Percentiles rank a stretch among this genome's conserved stretches.
Evolutionary conservation across 2,888 invertebrate species (phyloP).

Genomic region (Eupithecia vulgata): DNA sequence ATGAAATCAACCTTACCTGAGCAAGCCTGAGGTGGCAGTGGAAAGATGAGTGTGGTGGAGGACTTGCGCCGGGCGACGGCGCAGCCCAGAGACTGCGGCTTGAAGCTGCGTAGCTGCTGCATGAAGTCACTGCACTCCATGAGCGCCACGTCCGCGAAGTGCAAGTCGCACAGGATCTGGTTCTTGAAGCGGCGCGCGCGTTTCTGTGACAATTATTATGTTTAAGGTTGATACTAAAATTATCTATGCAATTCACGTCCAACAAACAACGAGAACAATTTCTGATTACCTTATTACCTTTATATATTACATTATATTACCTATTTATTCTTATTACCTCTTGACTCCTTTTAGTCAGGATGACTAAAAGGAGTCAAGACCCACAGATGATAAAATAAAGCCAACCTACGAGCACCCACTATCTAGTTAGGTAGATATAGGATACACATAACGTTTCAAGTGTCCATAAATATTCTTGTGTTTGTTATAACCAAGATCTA

Average conservation of each 20-base stretch:
- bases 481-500: neutral
- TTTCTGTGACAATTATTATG: constrained; percentile 66
- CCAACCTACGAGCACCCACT: neutral
- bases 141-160: constrained; percentile 98
- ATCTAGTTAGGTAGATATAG: neutral
- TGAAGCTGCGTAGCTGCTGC: constrained; percentile 98
- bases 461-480: neutral
- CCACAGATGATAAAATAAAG: neutral
- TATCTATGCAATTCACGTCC: too few relatives aligned
- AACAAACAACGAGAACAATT: neutral
- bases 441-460: neutral
- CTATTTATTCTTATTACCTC: too few relatives aligned
- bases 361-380: neutral
- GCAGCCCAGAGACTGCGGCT: constrained; percentile 97
- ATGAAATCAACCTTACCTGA: constrained; percentile 97
- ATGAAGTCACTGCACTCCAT: constrained; percentile 99
- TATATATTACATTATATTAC: too few relatives aligned
- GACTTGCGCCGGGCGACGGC: constrained; percentile 97
- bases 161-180: constrained; percentile 97
- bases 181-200: constrained; percentile 89
- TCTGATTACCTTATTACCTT: too few relatives aligned
- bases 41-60: constrained; percentile 96
- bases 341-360: too few relatives aligned
- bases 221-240: neutral
- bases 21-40: constrained; percentile 96